Evolutionary conservation across 2,797 vertebrate species (phyloP), one percentile per base, ranked within the genome.

Genomic region (Decapterus maruadsi): DNA sequence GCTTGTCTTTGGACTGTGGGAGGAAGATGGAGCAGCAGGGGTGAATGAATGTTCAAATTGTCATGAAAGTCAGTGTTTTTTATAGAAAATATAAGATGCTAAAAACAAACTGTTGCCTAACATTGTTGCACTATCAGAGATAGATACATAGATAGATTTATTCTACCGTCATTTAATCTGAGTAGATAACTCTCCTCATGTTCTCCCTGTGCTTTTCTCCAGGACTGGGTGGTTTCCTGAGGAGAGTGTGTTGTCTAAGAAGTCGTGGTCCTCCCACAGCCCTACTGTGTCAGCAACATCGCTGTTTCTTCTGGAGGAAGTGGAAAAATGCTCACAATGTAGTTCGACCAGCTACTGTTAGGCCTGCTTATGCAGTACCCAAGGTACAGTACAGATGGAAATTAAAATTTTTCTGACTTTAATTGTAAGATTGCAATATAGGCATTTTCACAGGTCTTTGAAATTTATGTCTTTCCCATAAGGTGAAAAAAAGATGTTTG

Each of bases 301-400:
- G 93, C 0, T 16, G n/a, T 55, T 95, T 94, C 83, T 96, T 96
- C 89, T 96, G 95, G 95, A 92, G 75, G 69, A 95, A 93, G 61
- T 87, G 91, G 92, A 91, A 76, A 53, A 80, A 51, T 65, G 90
- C 92, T 76, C 80, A 90, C 56, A 92, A 77, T 48, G 87, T 95
- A 38, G 95, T 96, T 67, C 85, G 78, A 3, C 95, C 95, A 34
- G 93, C 93, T 17, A 46, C 78, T 20, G 95, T 96, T 38, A 84
- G 69, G 12, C 94, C 95, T 0, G 78, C 93, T 8, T 94, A 94
- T 64, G 48, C 85, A 31, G 93, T 95, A 14, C 95, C 95, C 19
- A 90, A 94, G 94, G 95, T 96, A 89, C 93, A 51, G 4, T 8
- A 36, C 8, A 48, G 17, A 8, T 48, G 17, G 7, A 48, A 48